Base-by-base conservation (phyloP, 1,140 invertebrate species). In the Hylaeus volcanicus region DNA sequence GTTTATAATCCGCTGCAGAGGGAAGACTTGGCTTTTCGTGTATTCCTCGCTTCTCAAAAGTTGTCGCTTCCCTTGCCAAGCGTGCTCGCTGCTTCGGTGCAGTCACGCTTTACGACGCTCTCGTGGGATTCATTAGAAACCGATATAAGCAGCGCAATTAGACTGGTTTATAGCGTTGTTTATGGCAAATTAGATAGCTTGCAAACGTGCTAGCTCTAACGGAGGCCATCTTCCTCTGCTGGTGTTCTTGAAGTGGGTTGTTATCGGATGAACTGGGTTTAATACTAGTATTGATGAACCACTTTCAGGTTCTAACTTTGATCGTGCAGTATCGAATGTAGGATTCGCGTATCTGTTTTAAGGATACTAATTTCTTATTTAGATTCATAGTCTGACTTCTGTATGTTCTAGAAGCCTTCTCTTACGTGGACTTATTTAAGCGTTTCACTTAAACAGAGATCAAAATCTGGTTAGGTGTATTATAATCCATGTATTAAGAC, bases 111-210 rank as follows among this genome's bases (percentile, higher is more conserved):
- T 75, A 71, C 66, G 45, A 63, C 15, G 43, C 37, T 66, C n/a
- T 61, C 70, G 14, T 48, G 51, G 71, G 48, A 75, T 72, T n/a
- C 53, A 45, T 77, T 75, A 76, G 48, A n/a, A 83, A 74, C 74
- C 74, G 65, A 84, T 83, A 71, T 74, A 74, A 74, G 78, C 43
- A 77, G 69, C n/a, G 56, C 45, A 84, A 81, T 86, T 83, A 84
- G 55, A 58, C 1, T 12, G 14, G 12, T 84, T 81, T 64, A 71
- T 37, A 26, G 48, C 65, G 48, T 55, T 68, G 37, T 79, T 81
- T 72, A 58, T 45, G 58, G 51, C 64, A 55, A 81, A 81, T 81
- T 74, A 74, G 56, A 8, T 12, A 15, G 55, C 2, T n/a, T 3
- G 61, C 39, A 60, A 26, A 72, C 51, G 45, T 45, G 43, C 26